phyloP scores from a whole-genome alignment of 2,797 vertebrate genomes.

The Tapirus indicus region DNA sequence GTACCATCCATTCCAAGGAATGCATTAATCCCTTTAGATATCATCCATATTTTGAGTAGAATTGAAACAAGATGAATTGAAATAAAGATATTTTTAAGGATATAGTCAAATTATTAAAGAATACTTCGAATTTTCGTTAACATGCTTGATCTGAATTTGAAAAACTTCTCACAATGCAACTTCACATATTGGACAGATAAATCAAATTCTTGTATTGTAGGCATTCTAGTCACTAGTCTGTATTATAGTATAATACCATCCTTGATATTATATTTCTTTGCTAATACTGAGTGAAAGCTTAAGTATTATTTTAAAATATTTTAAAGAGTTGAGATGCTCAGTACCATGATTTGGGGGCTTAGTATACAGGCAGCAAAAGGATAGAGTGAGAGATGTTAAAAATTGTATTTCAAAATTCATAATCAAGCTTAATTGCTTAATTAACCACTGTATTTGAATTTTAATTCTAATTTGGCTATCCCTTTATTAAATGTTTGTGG shows the following conservation, averaged over 20 bases:
- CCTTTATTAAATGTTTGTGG: background rate
- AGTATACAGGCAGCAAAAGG: background rate
- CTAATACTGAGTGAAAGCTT: background rate
- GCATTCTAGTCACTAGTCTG: background rate
- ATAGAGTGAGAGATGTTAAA: background rate
- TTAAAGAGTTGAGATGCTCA: background rate
- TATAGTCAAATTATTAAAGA: background rate
- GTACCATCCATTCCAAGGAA: background rate
- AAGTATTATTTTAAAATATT: background rate
- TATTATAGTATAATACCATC: background rate
- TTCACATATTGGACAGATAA: background rate
- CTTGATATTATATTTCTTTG: background rate
- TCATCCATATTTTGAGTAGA: background rate
- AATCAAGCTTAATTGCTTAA: background rate
- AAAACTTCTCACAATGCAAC: background rate
- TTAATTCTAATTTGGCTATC: background rate
- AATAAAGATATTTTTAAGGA: background rate
- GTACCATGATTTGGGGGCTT: background rate
- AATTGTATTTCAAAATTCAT: slow-evolving; percentile 3
- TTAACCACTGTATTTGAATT: background rate
- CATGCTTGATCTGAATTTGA: background rate
- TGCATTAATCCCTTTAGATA: background rate
- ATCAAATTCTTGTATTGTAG: background rate
- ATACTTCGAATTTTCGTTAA: background rate
- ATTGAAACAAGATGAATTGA: background rate